Percentiles rank a stretch among this genome's conserved stretches.
Conservation (phyloP, 2,888 invertebrate genomes). For the Folsomia manolachei region DNA sequence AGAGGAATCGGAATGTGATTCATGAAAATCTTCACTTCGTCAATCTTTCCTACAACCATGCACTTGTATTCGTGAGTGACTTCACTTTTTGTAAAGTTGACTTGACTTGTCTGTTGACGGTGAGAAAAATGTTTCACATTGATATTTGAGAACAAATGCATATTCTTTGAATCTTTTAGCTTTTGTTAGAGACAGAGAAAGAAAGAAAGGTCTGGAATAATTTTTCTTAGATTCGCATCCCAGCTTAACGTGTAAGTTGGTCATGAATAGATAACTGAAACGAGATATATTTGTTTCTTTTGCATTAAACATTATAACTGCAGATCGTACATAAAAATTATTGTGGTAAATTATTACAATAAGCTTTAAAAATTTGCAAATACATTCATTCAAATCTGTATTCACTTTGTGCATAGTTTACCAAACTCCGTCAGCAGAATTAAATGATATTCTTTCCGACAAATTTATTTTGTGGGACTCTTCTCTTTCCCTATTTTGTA, state of each 20-base stretch:
- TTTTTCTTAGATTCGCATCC: not conserved
- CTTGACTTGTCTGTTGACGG: not conserved
- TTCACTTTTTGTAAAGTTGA: not conserved
- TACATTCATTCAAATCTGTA: too few species aligned
- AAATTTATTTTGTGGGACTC: too few species aligned
- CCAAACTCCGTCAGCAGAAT: not conserved
- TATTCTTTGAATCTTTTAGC: not conserved
- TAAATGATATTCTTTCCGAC: too few species aligned
- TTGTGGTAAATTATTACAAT: too few species aligned
- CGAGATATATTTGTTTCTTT: too few species aligned
- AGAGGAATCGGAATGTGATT: conserved; percentile 8
- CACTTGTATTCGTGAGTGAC: not conserved
- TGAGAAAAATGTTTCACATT: not conserved
- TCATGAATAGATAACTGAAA: not conserved
- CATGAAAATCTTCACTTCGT: not conserved
- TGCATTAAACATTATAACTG: too few species aligned
- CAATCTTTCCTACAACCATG: not conserved
- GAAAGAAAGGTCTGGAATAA: not conserved
- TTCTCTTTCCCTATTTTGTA: not conserved
- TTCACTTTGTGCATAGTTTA: not conserved
- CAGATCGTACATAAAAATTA: too few species aligned
- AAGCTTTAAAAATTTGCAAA: too few species aligned
- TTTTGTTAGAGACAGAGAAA: not conserved
- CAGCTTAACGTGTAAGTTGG: not conserved
- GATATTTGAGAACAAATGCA: not conserved